Conservation (phyloP, 2,797 vertebrate genomes). For the Enteromius unitaeniatus region DNA sequence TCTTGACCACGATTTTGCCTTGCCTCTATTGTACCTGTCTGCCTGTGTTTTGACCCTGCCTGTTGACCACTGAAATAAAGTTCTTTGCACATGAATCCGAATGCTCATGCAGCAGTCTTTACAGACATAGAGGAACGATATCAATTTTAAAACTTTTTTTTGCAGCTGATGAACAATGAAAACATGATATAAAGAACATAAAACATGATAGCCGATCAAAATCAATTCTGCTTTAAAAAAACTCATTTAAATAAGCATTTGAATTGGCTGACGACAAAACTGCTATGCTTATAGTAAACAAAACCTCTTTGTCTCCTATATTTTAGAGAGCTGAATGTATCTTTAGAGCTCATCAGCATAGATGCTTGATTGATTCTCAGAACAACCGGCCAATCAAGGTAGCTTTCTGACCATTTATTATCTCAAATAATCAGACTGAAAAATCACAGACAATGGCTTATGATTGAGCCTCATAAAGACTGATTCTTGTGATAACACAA, state of each 20-base stretch:
- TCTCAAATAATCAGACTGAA: constrained; percentile 72
- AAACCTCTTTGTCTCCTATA: background rate
- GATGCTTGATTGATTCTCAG: constrained; percentile 33
- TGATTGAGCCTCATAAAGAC: constrained; percentile 4
- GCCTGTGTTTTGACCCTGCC: no score
- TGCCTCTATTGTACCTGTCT: no score
- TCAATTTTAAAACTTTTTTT: background rate
- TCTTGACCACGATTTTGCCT: no score
- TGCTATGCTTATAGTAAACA: background rate
- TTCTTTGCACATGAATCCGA: no score
- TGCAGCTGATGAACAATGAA: background rate
- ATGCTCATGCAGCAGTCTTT: no score
- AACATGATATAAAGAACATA: no score
- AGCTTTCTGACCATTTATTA: constrained; percentile 73
- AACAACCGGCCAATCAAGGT: constrained; percentile 59
- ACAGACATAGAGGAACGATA: background rate
- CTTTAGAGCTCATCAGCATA: background rate
- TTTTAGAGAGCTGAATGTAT: constrained; percentile 59
- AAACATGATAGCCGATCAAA: background rate
- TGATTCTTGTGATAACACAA: constrained; percentile 9
- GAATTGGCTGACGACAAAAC: background rate
- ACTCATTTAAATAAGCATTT: background rate
- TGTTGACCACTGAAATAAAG: no score
- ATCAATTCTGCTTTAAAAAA: background rate
- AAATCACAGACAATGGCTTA: constrained; percentile 64